Conservation (phyloP, 1,140 invertebrate genomes). For the Meloidogyne exigua region DNA sequence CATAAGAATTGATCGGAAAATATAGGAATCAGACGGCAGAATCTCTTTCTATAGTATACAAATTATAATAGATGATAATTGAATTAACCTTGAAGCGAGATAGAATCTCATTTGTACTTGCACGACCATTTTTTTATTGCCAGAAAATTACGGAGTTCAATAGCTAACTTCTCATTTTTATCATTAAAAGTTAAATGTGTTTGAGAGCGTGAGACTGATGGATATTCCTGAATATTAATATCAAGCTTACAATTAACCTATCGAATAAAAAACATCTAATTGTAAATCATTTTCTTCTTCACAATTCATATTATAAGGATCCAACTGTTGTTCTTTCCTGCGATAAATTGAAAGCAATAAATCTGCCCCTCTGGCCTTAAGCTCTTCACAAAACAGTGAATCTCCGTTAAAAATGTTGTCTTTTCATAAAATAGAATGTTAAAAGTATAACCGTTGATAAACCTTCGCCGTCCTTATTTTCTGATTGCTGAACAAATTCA, state of each 20-base stretch:
- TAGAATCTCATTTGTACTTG: conserved; percentile 51
- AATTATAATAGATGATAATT: conserved; percentile 37
- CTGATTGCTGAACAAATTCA: background rate
- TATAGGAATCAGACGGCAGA: conserved; percentile 44
- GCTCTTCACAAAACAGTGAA: background rate
- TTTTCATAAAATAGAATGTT: background rate
- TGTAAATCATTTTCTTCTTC: background rate
- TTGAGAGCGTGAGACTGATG: conserved; percentile 37
- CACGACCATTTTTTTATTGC: conserved; percentile 36
- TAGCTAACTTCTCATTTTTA: conserved; percentile 53
- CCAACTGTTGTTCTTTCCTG: conserved; percentile 18
- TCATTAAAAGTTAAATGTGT: conserved; percentile 35
- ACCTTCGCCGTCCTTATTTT: background rate
- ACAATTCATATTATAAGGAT: background rate
- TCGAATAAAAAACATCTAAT: background rate
- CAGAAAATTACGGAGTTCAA: conserved; percentile 50
- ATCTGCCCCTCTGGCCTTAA: background rate
- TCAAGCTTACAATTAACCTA: background rate
- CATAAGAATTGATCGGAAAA: conserved; percentile 49
- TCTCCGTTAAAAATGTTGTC: conserved; percentile 15
- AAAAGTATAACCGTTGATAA: background rate
- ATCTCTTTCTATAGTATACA: conserved; percentile 43
- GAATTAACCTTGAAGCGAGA: conserved; percentile 46
- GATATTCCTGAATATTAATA: conserved; percentile 37
- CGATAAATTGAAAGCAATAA: background rate